Evolutionary conservation across 2,113 vertebrate species (phyloP).

Genomic region (Alligator mississippiensis): DNA sequence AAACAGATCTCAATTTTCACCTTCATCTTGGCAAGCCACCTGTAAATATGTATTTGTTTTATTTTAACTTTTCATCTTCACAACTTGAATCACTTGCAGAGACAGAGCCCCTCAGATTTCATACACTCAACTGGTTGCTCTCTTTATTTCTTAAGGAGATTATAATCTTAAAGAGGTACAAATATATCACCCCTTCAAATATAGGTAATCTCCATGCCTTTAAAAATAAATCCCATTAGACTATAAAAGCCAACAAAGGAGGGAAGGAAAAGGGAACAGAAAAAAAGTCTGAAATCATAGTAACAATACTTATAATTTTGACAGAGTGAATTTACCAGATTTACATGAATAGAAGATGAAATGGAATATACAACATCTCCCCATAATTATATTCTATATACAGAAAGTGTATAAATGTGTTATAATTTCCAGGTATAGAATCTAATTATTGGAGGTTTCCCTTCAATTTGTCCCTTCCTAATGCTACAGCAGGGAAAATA

Average conservation of each 20-base stretch:
- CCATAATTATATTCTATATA: no score
- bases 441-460: no score
- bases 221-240: not conserved
- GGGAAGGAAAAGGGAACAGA: not conserved
- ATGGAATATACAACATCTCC: no score
- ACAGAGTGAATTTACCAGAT: no score
- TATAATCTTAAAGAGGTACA: not conserved
- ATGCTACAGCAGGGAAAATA: no score
- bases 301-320: no score
- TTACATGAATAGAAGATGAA: no score
- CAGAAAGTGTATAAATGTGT: no score
- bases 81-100: not conserved
- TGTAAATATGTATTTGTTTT: not conserved
- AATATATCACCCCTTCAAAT: not conserved
- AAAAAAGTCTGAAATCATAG: not conserved
- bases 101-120: not conserved
- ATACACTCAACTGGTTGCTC: not conserved
- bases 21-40: conserved; percentile 2
- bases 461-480: no score
- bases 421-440: no score
- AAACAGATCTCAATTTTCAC: not conserved
- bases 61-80: not conserved
- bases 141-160: not conserved
- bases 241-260: not conserved
- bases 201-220: not conserved